phyloP scores from a whole-genome alignment of 1,140 invertebrate genomes.

The Drosophila quadrilineata region DNA sequence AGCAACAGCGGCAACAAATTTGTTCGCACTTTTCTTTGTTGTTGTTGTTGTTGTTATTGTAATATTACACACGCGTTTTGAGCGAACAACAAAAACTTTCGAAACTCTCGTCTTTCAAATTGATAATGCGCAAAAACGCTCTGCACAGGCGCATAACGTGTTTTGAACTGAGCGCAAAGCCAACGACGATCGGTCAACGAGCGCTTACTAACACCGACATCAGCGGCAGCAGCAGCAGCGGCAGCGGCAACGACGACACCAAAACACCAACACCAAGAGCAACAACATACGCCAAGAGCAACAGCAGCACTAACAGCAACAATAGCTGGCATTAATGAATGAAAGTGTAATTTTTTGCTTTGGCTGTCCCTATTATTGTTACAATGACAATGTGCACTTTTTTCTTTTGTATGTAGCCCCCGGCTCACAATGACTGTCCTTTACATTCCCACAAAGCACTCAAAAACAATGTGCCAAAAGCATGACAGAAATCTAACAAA shows the following conservation, averaged over 20 bases:
- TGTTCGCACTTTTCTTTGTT: too few relatives aligned
- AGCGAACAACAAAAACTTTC: constrained; percentile 44
- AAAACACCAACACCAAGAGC: constrained; percentile 12
- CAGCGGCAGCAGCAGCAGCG: constrained; percentile 4
- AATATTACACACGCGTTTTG: constrained; percentile 55
- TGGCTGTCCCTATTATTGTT: constrained; percentile 44
- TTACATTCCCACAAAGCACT: constrained; percentile 55
- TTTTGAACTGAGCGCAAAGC: constrained; percentile 66
- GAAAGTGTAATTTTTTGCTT: constrained; percentile 62
- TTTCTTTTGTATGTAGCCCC: constrained; percentile 50
- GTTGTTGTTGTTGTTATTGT: constrained; percentile 40
- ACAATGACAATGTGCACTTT: constrained; percentile 65
- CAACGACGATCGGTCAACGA: constrained; percentile 40
- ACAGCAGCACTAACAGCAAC: constrained; percentile 49
- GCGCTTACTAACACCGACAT: constrained; percentile 16
- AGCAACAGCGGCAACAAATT: too few relatives aligned
- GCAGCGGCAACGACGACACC: constrained; percentile 1
- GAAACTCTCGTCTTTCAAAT: constrained; percentile 36
- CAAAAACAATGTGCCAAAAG: constrained; percentile 22
- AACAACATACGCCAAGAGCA: constrained; percentile 42
- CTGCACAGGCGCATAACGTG: constrained; percentile 71
- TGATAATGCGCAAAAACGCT: constrained; percentile 58
- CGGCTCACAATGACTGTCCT: constrained; percentile 53
- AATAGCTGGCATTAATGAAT: constrained; percentile 68
- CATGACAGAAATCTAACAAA: constrained; percentile 22